Evolutionary conservation across 1,140 invertebrate genomes (phyloP), one percentile per base, ranked within the genome.

Genomic region (Alviniconcha marisindica): DNA sequence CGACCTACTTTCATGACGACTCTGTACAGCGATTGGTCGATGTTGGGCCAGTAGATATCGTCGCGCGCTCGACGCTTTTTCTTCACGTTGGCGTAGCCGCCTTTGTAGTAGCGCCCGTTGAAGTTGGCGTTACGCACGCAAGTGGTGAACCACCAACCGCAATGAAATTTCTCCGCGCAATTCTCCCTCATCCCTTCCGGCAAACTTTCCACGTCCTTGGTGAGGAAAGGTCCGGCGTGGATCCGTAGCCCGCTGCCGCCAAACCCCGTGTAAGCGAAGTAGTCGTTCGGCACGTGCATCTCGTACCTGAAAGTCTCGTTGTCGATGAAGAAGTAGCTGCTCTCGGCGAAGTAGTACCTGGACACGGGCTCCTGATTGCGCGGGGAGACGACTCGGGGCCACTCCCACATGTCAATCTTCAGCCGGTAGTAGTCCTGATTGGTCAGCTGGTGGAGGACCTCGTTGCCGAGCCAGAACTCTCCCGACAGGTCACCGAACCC

Each of bases 401-500:
- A 95, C 66, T 96, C 95, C 91, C 95, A 94, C 86, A 96, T 87
- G 51, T 95, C 94, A 31, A 96, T 94, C 56, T 94, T 88, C 69
- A 96, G 87, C 77, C 95, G 94, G 82, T 96, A 95, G 28, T 87
- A 86, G 10, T 87, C 87, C 40, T 90, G 84, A 51, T 89, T 89
- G 4, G 93, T 94, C 73, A 93, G 85, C 12, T 85, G 84, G 86
- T 94, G 91, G 5, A 94, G 82, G 60, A 91, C 83, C 36, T 94
- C 93, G 77, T 94, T 93, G 31, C 94, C 94, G 0, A 94, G 71
- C 94, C 94, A 94, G 85, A 91, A 93, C 66, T 94, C 92, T 84
- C 96, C 96, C 31, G 95, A 95, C 0, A 97, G 96, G 92, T 98
- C 96, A 1, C 97, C 97, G 91, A 99, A 99, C 21, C 97, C 97